phyloP scores from a whole-genome alignment of 37 sponge, comb jelly and placozoan species.

The Tethya wilhelma region DNA sequence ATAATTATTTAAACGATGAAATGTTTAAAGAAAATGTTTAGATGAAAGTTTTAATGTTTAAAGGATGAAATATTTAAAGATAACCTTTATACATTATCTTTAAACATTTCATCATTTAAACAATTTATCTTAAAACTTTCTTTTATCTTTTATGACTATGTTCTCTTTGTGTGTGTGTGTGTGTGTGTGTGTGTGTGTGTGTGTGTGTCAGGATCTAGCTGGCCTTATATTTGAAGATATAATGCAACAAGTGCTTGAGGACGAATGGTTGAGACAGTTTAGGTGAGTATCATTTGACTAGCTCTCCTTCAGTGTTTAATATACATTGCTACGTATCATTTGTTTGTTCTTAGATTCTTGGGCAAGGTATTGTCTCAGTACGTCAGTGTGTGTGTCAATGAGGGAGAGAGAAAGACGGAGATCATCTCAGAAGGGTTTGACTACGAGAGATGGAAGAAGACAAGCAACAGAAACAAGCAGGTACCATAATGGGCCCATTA shows the following conservation, averaged over 20 bases:
- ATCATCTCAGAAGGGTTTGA: constrained; percentile 60
- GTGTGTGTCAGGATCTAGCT: constrained; percentile 75
- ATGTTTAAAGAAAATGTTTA: too few species aligned
- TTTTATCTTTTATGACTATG: too few species aligned
- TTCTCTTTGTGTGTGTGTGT: too few species aligned
- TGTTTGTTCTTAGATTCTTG: constrained; percentile 52
- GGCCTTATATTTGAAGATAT: constrained; percentile 75
- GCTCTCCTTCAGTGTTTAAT: neutral
- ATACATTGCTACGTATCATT: neutral
- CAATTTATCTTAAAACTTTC: too few species aligned
- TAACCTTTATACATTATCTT: too few species aligned
- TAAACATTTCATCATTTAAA: too few species aligned
- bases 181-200: neutral
- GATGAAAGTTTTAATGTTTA: too few species aligned
- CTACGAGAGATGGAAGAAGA: constrained; percentile 74
- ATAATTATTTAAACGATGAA: too few species aligned
- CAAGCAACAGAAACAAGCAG: constrained; percentile 3
- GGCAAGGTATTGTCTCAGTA: constrained; percentile 83
- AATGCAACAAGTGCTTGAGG: constrained; percentile 58
- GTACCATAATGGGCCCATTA: neutral
- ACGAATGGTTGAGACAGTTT: constrained; percentile 67
- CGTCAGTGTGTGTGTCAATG: constrained; percentile 48
- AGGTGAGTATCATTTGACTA: constrained; percentile 26
- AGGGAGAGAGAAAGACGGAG: constrained; percentile 17
- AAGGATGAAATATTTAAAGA: too few species aligned